These are phyloP conservation scores for Oreochromis aureus DNA, from an alignment of 2,113 vertebrate species.

Conservation along the genomic window DNA sequence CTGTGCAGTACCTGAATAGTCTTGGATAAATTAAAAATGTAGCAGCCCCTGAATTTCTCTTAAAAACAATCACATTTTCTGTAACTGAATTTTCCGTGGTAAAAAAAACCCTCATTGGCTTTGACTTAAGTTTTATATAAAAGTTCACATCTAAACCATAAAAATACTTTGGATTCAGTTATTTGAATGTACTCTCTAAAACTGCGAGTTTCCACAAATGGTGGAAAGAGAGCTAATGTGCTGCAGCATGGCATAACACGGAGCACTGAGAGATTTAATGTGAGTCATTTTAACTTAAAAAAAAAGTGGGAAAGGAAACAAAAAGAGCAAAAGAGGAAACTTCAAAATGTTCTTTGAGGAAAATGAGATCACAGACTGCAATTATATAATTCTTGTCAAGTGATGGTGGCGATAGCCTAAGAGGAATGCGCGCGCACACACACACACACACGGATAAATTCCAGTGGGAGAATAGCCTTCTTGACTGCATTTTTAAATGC, in stretches of 20 bases:
- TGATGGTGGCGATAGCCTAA: conserved; percentile 84
- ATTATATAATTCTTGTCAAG: conserved; percentile 95
- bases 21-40: background rate
- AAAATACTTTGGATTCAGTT: background rate
- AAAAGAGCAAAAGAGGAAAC: conserved; percentile 70
- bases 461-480: conserved; percentile 75
- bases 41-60: background rate
- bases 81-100: background rate
- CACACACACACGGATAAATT: conserved; percentile 20
- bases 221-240: background rate
- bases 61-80: background rate
- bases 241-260: background rate
- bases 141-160: background rate
- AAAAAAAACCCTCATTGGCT: background rate
- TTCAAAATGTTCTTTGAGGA: conserved; percentile 85
- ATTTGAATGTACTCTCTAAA: background rate
- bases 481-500: conserved; percentile 79
- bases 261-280: conserved; percentile 51
- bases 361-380: conserved; percentile 88
- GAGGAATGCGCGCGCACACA: conserved; percentile 69
- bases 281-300: conserved; percentile 62
- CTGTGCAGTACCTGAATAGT: background rate
- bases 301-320: conserved; percentile 59
- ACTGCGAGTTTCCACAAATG: conserved; percentile 34
- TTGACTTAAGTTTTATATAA: background rate